Percentiles rank a stretch among this genome's conserved stretches.
These are phyloP conservation scores for Hippoglossus stenolepis DNA, from an alignment of 2,113 vertebrate genomes.

Conservation along the genomic window DNA sequence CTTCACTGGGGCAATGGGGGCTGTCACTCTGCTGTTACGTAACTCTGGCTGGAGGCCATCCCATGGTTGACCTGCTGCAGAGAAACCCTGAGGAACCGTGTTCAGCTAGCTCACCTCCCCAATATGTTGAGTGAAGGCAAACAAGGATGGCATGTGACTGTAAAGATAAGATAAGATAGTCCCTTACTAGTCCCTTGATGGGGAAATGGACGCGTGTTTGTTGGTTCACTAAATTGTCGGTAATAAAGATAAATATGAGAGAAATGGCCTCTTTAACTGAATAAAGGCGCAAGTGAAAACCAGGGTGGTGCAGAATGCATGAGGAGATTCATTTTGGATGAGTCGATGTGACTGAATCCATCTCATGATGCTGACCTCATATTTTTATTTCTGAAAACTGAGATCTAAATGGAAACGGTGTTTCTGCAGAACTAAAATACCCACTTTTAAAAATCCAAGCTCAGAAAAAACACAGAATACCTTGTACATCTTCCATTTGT, in stretches of 20 bases:
- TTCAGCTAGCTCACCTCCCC: not conserved
- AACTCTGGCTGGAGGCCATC: conserved; percentile 42
- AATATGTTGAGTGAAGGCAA: conserved; percentile 10
- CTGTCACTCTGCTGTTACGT: conserved; percentile 29
- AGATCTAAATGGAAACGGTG: no score
- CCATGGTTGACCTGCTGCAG: conserved; percentile 15
- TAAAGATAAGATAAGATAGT: not conserved
- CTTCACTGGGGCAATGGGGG: not conserved
- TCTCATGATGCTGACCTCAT: no score
- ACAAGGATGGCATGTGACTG: conserved; percentile 6
- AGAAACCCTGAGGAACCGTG: conserved; percentile 5
- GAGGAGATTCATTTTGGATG: no score
- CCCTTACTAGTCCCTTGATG: not conserved
- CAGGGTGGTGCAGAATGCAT: not conserved
- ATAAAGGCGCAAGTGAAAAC: not conserved
- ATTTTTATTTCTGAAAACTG: no score
- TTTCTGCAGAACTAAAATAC: not conserved
- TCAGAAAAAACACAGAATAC: no score
- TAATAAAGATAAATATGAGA: not conserved
- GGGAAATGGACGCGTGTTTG: conserved; percentile 8
- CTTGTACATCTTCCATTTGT: no score
- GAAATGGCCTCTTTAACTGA: not conserved
- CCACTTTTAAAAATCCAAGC: not conserved
- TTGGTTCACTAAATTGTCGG: not conserved
- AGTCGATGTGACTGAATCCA: no score